Percentiles rank a stretch among this genome's conserved stretches.
These are phyloP conservation scores for Idaea biselata DNA, from an alignment of 2,888 invertebrate genomes.

Conservation along the genomic window DNA sequence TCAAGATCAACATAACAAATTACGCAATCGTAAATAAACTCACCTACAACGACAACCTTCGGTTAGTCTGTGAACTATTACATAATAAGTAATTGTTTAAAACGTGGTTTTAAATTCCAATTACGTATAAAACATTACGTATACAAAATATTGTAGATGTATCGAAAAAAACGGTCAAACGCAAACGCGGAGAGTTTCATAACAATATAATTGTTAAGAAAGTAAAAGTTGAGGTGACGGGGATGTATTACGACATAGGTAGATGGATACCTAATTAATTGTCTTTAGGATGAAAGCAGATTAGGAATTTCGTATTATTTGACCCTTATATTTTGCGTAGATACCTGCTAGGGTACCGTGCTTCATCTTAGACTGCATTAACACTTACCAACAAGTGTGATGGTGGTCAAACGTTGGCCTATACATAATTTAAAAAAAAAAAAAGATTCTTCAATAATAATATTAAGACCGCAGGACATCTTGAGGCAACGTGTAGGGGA, in stretches of 20 bases:
- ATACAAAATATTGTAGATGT: not conserved
- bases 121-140: conserved; percentile 10
- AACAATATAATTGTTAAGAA: conserved; percentile 21
- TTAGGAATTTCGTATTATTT: not conserved
- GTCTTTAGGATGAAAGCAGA: not conserved
- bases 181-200: conserved; percentile 20
- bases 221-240: conserved; percentile 9
- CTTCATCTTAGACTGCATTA: no score
- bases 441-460: no score
- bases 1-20: conserved; percentile 6
- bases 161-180: conserved; percentile 11
- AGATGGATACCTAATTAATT: conserved; percentile 10
- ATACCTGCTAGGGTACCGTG: no score
- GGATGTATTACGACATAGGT: conserved; percentile 4
- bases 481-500: no score
- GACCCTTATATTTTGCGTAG: no score
- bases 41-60: conserved; percentile 37
- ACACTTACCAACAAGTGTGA: no score
- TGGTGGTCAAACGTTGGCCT: no score
- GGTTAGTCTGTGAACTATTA: conserved; percentile 41
- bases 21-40: not conserved
- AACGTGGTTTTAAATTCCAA: conserved; percentile 22
- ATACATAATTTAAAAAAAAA: no score
- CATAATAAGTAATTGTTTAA: conserved; percentile 34
- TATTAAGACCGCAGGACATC: no score